Percentiles rank a stretch among this genome's conserved stretches.
Evolutionary conservation across 2,113 vertebrate species (phyloP).

Genomic region (Spermophilus dauricus): DNA sequence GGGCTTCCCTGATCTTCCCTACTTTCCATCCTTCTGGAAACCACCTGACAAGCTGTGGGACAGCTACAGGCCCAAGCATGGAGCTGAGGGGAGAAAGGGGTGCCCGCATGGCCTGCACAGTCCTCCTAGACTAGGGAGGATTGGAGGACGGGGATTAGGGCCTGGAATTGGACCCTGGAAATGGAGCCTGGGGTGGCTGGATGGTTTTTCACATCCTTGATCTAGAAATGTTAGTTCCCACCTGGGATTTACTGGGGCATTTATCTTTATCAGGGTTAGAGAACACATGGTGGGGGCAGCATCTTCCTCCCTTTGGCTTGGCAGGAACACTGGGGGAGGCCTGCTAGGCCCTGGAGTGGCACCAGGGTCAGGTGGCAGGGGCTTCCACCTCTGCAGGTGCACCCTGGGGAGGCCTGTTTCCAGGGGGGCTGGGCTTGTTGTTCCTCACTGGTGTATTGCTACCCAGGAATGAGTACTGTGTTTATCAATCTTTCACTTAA

Average conservation of each 20-base stretch:
- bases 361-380: accelerated
- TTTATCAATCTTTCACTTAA: not conserved
- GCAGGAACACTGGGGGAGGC: no score
- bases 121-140: not conserved
- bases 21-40: not conserved
- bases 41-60: not conserved
- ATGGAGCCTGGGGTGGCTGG: no score
- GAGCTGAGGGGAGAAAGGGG: not conserved
- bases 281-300: no score
- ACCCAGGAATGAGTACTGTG: accelerated
- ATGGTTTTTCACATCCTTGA: not conserved
- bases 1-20: not conserved
- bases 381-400: no score
- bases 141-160: not conserved
- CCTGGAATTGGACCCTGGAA: not conserved
- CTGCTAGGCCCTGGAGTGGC: accelerated
- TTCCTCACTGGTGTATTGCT: not conserved
- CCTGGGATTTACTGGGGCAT: not conserved
- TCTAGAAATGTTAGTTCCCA: not conserved
- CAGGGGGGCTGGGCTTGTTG: accelerated
- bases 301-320: no score
- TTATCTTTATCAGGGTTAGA: not conserved
- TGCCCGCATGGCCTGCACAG: no score
- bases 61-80: not conserved
- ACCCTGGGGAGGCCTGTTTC: accelerated